Base-by-base conservation (phyloP, 1,140 invertebrate species). In the Drosophila melanogaster region DNA sequence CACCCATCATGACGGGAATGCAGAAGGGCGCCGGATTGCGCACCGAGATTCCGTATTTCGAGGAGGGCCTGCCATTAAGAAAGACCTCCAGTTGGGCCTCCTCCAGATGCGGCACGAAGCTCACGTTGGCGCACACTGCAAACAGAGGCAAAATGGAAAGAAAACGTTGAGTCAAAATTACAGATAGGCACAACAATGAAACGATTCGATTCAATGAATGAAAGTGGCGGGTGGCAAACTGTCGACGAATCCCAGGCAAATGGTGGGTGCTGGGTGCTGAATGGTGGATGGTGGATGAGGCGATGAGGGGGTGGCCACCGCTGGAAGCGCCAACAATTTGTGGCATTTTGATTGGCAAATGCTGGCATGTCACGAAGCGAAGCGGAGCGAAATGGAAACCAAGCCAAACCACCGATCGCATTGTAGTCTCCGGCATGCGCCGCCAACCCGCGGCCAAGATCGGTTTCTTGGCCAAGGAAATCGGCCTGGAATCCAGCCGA, bases 1-100 rank as follows among this genome's bases (percentile, higher is more conserved):
- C 81, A 35, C 87, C 81, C 83, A 91, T 84, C 89, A 90, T 91
- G 0, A 91, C 80, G n/a, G 90, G 90, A 49, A 91, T 90, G 74
- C 90, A 91, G 55, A 91, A 90, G 43, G 90, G 90, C 47, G 80
- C 38, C 7, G 90, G 90, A 65, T 91, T 79, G 4, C 83, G 47
- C 41, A 83, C 54, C 11, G 90, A 89, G 19, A 91, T 65, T 0
- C 84, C 89, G 30, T 85, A 91, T 40, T 86, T 90, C n/a, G 89
- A 73, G 17, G 85, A 79, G 40, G 74, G 57, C 1, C 55, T 79
- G 35, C 79, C 80, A n/a, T 91, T 89, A 3, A 91, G 75, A 35
- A 59, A 85, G 11, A 91, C 77, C 56, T 91, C 90, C 43, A 91
- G 66, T 15, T 77, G 75, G 3, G 79, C 79, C 81, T 91, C 90